Evolutionary conservation across 2,888 invertebrate genomes (phyloP).

Genomic region (Yponomeuta malinellus): DNA sequence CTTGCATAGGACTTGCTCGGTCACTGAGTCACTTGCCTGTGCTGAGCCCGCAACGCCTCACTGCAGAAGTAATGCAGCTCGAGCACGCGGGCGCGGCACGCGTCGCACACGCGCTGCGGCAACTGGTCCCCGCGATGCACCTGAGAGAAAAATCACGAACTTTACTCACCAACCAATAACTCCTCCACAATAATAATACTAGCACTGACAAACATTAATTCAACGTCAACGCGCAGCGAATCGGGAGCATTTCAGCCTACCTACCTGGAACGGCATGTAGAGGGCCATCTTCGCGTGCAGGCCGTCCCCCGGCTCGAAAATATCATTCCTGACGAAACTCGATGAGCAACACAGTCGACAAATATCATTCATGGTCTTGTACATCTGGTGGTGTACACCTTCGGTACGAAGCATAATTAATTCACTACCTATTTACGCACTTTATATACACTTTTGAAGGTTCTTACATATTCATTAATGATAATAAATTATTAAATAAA

Average conservation of each 20-base stretch:
- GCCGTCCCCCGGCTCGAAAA: conserved; percentile 82
- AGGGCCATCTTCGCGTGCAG: conserved; percentile 81
- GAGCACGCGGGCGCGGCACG: conserved; percentile 82
- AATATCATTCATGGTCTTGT: conserved; percentile 50
- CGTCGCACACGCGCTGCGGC: conserved; percentile 83
- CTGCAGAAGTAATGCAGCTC: conserved; percentile 84
- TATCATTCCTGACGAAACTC: conserved; percentile 78
- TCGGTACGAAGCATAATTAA: background rate
- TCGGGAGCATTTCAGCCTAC: background rate
- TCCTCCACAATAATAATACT: no score
- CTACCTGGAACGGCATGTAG: conserved; percentile 85
- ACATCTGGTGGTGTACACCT: background rate
- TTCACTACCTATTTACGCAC: background rate
- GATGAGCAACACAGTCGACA: conserved; percentile 65
- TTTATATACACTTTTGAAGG: background rate
- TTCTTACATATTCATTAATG: background rate
- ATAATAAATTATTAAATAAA: background rate
- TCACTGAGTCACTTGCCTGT: conserved; percentile 53
- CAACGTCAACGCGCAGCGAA: no score
- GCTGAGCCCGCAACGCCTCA: conserved; percentile 79
- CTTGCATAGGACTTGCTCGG: background rate
- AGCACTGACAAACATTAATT: no score
- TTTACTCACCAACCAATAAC: no score
- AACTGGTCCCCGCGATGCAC: conserved; percentile 79
- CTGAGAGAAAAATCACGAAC: background rate